Evolutionary conservation across 2,113 vertebrate species (phyloP).

Genomic region (Sterna hirundo): DNA sequence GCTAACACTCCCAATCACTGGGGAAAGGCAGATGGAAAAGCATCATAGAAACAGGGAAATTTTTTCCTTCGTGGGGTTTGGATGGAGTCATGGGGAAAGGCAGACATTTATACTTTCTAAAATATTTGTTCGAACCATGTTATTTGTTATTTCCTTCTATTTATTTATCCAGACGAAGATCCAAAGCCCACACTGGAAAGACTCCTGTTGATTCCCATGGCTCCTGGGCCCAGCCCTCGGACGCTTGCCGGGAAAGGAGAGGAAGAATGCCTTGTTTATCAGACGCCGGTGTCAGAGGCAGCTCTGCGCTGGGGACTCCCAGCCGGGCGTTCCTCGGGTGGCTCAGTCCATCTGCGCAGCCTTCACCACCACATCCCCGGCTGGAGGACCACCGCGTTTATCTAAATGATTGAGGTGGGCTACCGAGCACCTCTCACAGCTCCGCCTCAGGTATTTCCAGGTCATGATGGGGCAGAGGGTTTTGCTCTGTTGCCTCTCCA

Average conservation of each 20-base stretch:
- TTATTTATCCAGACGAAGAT: neutral
- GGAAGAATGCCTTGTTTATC: neutral
- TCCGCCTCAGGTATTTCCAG: neutral
- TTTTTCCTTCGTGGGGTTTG: slow-evolving; percentile 39
- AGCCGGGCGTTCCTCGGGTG: neutral
- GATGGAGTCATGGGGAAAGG: neutral
- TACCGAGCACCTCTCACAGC: neutral
- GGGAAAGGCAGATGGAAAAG: slow-evolving; percentile 42
- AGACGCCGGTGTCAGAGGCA: neutral
- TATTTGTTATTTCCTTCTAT: slow-evolving; percentile 50
- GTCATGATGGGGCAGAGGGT: neutral
- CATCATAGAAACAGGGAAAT: neutral
- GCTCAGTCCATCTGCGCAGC: neutral
- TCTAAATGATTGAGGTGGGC: neutral
- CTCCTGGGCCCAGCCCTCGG: neutral
- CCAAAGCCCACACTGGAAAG: slow-evolving; percentile 55
- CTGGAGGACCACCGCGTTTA: neutral
- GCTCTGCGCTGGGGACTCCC: neutral
- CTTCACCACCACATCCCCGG: neutral
- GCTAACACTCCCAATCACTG: neutral
- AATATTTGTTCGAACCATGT: neutral
- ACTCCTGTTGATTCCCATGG: neutral
- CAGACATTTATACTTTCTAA: neutral
- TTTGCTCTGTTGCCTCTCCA: neutral
- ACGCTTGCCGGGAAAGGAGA: neutral